These are phyloP conservation scores for Caenorhabditis sp. DNA, from an alignment of 2,888 invertebrate species.

Conservation along the genomic window DNA sequence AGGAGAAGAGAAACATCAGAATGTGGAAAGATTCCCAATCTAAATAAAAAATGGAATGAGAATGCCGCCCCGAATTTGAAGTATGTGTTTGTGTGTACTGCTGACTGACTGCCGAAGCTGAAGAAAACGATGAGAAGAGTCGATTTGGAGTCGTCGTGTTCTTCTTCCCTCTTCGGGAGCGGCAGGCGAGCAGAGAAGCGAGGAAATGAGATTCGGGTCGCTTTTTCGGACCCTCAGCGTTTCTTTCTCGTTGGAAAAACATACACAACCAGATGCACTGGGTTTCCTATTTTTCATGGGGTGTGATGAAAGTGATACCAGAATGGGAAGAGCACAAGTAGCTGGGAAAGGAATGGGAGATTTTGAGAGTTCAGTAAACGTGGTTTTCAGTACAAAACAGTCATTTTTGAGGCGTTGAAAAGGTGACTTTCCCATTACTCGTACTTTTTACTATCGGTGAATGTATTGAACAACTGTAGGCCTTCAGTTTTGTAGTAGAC, in stretches of 20 bases:
- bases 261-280: constrained; percentile 30
- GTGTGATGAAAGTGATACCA: background rate
- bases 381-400: no score
- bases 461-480: no score
- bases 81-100: constrained; percentile 38
- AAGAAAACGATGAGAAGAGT: constrained; percentile 52
- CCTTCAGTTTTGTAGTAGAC: no score
- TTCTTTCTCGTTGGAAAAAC: constrained; percentile 49
- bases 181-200: constrained; percentile 11
- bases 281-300: constrained; percentile 9
- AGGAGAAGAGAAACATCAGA: constrained; percentile 20
- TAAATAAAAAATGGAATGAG: constrained; percentile 60
- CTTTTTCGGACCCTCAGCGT: constrained; percentile 17
- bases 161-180: constrained; percentile 19
- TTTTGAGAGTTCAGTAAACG: no score
- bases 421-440: no score
- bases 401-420: no score
- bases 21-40: constrained; percentile 50
- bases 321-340: background rate
- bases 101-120: constrained; percentile 9
- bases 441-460: no score
- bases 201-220: constrained; percentile 65
- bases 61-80: constrained; percentile 52
- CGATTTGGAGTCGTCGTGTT: constrained; percentile 62
- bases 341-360: background rate